phyloP scores from a whole-genome alignment of 2,113 vertebrate genomes.

The Ammodytes dubius region DNA sequence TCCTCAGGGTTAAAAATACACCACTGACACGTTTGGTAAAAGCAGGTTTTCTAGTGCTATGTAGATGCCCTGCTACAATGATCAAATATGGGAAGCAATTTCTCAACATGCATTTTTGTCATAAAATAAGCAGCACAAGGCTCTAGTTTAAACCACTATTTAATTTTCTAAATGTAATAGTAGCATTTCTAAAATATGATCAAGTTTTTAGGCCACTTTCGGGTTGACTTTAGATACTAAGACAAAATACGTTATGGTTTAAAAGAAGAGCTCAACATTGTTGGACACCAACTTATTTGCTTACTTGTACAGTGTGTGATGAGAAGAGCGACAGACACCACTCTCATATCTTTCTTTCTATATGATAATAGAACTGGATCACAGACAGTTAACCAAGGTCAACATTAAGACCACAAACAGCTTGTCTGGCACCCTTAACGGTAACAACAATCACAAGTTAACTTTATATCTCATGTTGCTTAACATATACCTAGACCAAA shows the following conservation, averaged over 20 bases:
- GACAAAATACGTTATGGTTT: neutral
- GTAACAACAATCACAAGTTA: neutral
- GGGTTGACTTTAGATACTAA: neutral
- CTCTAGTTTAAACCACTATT: neutral
- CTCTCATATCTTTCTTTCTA: neutral
- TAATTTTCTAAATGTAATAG: neutral
- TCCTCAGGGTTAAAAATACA: conserved; percentile 64
- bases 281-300: neutral
- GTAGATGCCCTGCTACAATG: conserved; percentile 28
- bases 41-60: conserved; percentile 51
- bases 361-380: neutral
- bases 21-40: conserved; percentile 66
- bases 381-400: neutral
- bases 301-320: neutral
- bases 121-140: neutral
- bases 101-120: neutral
- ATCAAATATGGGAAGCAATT: conserved; percentile 5
- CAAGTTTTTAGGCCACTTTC: neutral
- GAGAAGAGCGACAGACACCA: neutral
- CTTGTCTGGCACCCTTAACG: neutral
- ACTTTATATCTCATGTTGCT: neutral
- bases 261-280: neutral
- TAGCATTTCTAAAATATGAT: neutral
- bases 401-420: conserved; percentile 8
- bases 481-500: neutral